Evolutionary conservation across 2,113 vertebrate species (phyloP).

Genomic region (Strix aluco): DNA sequence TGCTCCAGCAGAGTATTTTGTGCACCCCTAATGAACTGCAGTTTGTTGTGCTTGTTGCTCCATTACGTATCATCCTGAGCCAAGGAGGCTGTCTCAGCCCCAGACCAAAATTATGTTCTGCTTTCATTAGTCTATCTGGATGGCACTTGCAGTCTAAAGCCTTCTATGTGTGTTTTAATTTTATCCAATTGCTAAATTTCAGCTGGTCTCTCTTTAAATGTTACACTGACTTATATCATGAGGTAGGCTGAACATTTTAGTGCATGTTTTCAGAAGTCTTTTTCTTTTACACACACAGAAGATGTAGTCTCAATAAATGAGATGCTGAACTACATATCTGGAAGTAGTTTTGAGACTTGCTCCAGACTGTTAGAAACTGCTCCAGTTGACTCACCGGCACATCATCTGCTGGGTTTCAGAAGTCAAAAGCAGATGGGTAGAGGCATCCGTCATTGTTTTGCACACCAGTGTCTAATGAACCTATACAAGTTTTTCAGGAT

Average conservation of each 20-base stretch:
- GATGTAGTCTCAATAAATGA: not conserved
- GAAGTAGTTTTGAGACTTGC: not conserved
- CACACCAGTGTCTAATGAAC: not conserved
- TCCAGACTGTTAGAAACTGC: not conserved
- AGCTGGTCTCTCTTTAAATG: not conserved
- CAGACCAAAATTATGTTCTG: not conserved
- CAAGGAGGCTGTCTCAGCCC: not conserved
- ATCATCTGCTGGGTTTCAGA: not conserved
- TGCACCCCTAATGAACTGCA: rapidly evolving
- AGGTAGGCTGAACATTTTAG: not conserved
- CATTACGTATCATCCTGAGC: not conserved
- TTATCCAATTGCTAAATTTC: not conserved
- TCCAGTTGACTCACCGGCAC: not conserved
- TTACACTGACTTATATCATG: not conserved
- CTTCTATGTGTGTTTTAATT: not conserved
- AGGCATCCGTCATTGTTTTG: not conserved
- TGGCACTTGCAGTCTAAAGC: not conserved
- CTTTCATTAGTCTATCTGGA: not conserved
- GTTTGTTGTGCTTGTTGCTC: not conserved
- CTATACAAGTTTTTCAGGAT: not conserved
- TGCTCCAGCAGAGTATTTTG: not conserved
- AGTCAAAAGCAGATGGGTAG: not conserved
- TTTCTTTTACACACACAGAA: not conserved
- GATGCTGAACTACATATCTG: not conserved
- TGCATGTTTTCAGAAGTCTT: not conserved